Base-by-base conservation (phyloP, 2,797 vertebrate genomes). In the Malacoctenus gilli region DNA sequence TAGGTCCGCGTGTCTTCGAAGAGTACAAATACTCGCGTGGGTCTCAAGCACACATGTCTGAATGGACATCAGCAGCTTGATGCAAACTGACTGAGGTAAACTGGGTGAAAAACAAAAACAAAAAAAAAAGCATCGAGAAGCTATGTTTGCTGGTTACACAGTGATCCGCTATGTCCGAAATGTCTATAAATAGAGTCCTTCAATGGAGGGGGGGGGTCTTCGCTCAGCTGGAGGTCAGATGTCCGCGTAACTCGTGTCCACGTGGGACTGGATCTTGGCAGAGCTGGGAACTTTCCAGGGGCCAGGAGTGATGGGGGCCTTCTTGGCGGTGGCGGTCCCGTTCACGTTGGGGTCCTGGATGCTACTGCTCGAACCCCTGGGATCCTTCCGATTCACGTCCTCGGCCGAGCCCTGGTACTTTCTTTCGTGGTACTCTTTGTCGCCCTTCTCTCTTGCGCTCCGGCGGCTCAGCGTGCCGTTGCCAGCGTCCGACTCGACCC, bases 231-330 rank as follows among this genome's bases (percentile, higher is more conserved):
- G 31, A 35, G 19, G 13, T 86, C 62, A 86, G 50, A 84, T 38
- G 14, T 82, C 83, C 25, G 82, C 84, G 16, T 73, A 75, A 0
- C 76, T 6, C 2, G 52, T 54, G 36, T 92, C 91, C 66, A 52
- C 78, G 12, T 86, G 88, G 78, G 91, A 88, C 64, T 90, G 83
- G 78, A 92, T 89, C 91, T 91, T 95, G 18, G 84, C 85, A 1
- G 93, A 82, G 23, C 91, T 89, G 4, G 96, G 96, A 16, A 98
- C 94, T 79, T 95, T 97, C 97, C 97, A 99, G 0, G 96, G 96
- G 3, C 97, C 96, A 0, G 96, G 96, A 36, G 93, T 94, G 72
- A 98, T 94, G 1, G 91, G 61, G 59, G 90, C 87, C 84, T 92
- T 96, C 64, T 85, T 93, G 19, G 72, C 78, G 64, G 77, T 74